These are phyloP conservation scores for Aulostomus chinensis DNA, from an alignment of 2,797 vertebrate species.

Conservation along the genomic window DNA sequence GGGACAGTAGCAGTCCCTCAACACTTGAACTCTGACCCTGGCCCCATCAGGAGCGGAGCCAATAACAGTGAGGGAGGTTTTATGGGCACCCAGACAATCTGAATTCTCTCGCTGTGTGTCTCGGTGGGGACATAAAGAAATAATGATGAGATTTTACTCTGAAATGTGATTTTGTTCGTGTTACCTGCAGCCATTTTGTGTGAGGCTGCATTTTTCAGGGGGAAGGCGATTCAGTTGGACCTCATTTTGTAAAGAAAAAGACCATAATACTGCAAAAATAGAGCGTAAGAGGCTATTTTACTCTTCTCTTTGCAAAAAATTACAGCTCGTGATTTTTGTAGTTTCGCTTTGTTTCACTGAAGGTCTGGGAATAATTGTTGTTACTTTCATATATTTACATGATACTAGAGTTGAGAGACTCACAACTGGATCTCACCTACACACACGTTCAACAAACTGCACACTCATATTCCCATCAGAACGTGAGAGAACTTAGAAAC, in stretches of 20 bases:
- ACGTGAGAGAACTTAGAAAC: no score
- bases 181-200: constrained; percentile 29
- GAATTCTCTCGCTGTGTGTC: constrained; percentile 48
- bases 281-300: no score
- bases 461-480: no score
- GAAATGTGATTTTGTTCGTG: constrained; percentile 61
- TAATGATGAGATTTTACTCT: constrained; percentile 41
- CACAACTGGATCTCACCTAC: no score
- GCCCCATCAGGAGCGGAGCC: constrained; percentile 73
- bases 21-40: constrained; percentile 85
- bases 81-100: constrained; percentile 65
- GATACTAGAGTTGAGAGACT: no score
- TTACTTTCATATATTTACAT: no score
- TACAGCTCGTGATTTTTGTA: no score
- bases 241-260: constrained; percentile 9
- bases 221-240: neutral
- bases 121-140: constrained; percentile 42
- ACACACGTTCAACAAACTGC: no score
- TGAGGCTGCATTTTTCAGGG: constrained; percentile 6
- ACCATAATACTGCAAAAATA: no score
- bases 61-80: constrained; percentile 80
- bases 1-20: constrained; percentile 78
- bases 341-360: no score
- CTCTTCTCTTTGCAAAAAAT: no score
- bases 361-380: no score